A percentile compares a stretch with the other conserved stretches of the same genome.
These are phyloP conservation scores for Trichosurus vulpecula DNA, from an alignment of 2,797 vertebrate species.

Conservation along the genomic window DNA sequence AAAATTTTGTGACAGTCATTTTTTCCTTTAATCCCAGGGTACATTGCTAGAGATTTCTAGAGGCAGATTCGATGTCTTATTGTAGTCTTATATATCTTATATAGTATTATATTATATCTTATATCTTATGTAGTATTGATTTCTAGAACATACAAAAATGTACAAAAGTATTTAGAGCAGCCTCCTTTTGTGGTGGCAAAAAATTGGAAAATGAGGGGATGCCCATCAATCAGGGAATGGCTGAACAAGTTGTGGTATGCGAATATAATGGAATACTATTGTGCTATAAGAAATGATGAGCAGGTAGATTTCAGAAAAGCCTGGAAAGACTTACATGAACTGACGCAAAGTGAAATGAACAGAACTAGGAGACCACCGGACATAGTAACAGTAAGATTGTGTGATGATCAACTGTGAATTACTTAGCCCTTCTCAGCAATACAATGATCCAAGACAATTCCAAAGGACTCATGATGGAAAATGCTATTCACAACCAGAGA, in stretches of 20 bases:
- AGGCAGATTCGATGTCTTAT: not conserved
- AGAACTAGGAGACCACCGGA: too few relatives aligned
- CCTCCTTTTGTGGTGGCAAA: too few relatives aligned
- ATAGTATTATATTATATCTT: not conserved
- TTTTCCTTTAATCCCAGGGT: not conserved
- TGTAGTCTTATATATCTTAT: not conserved
- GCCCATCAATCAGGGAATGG: too few relatives aligned
- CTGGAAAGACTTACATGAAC: too few relatives aligned
- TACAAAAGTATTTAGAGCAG: too few relatives aligned
- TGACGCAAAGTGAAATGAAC: too few relatives aligned
- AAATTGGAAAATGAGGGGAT: too few relatives aligned
- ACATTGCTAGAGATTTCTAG: not conserved
- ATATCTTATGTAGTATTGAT: not conserved
- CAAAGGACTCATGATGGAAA: not conserved
- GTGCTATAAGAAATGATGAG: too few relatives aligned
- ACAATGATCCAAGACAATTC: not conserved
- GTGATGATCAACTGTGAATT: not conserved
- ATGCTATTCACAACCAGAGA: not conserved
- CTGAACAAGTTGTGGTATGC: too few relatives aligned
- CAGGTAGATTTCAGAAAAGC: too few relatives aligned
- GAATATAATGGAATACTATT: too few relatives aligned
- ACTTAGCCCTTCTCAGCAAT: not conserved
- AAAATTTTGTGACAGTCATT: not conserved
- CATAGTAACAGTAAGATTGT: too few relatives aligned
- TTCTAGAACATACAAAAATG: not conserved